phyloP scores from a whole-genome alignment of 2,888 invertebrate genomes.

The Adelphocoris suturalis region DNA sequence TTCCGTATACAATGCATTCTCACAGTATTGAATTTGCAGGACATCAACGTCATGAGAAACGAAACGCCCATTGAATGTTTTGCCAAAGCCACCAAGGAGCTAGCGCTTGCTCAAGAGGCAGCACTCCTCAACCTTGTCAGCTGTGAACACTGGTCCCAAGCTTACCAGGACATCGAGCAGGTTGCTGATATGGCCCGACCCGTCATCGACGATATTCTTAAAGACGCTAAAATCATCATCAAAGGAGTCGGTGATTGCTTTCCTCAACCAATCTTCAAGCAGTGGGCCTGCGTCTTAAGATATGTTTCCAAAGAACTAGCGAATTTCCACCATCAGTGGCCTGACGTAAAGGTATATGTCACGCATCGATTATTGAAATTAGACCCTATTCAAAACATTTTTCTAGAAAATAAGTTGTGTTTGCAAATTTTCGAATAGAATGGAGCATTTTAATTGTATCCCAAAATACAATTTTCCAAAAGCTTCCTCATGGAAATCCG shows the following conservation, averaged over 20 bases:
- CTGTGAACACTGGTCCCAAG: constrained; percentile 41
- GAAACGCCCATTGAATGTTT: constrained; percentile 39
- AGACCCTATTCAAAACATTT: too few species aligned
- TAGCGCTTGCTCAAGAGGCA: not conserved
- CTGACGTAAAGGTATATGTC: constrained; percentile 48
- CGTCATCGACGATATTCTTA: constrained; percentile 28
- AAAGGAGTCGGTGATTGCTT: constrained; percentile 35
- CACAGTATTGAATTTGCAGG: not conserved
- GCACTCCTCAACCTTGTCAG: not conserved
- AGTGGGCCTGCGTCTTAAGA: constrained; percentile 48
- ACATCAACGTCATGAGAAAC: constrained; percentile 13
- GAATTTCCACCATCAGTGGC: constrained; percentile 50
- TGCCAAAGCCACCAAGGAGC: constrained; percentile 52
- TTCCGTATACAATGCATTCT: not conserved
- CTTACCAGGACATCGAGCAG: constrained; percentile 49
- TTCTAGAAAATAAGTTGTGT: too few species aligned
- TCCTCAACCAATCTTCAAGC: not conserved
- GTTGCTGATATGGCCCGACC: constrained; percentile 18
- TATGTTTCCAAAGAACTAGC: not conserved
- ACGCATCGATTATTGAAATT: too few species aligned
- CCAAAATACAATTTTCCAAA: too few species aligned
- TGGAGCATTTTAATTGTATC: too few species aligned
- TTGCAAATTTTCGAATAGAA: too few species aligned
- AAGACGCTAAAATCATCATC: constrained; percentile 45
- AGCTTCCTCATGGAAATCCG: too few species aligned